Conservation (phyloP, 2,888 invertebrate species). For the Rhingia rostrata region DNA sequence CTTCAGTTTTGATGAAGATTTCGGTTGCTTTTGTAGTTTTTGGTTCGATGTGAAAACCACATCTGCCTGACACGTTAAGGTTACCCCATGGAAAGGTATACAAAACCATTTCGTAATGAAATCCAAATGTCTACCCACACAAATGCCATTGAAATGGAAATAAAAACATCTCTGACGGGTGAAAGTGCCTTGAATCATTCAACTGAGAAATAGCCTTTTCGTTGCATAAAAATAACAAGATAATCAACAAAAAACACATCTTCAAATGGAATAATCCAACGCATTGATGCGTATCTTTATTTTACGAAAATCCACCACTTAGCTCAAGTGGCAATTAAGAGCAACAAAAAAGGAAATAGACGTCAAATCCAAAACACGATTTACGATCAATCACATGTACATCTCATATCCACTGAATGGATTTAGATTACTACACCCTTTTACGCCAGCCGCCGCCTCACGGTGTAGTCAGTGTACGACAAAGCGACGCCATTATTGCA, state of each 20-base stretch:
- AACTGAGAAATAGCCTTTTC: slow-evolving; percentile 33
- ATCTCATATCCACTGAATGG: slow-evolving; percentile 3
- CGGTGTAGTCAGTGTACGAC: too few species aligned
- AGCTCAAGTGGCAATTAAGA: slow-evolving; percentile 30
- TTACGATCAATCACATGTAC: slow-evolving; percentile 43
- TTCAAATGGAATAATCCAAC: slow-evolving; percentile 36
- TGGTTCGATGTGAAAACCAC: too few species aligned
- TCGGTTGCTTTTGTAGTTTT: too few species aligned
- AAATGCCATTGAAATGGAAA: background rate
- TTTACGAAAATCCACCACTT: slow-evolving; percentile 14
- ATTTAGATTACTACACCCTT: background rate
- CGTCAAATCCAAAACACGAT: slow-evolving; percentile 8
- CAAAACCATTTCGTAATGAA: background rate
- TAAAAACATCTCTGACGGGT: slow-evolving; percentile 23
- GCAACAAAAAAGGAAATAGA: slow-evolving; percentile 1
- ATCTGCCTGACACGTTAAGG: too few species aligned
- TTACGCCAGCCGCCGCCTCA: too few species aligned
- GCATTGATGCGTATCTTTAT: slow-evolving; percentile 34
- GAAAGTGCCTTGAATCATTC: slow-evolving; percentile 40
- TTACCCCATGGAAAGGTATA: too few species aligned
- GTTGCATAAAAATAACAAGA: slow-evolving; percentile 23
- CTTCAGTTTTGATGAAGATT: too few species aligned
- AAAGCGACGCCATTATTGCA: slow-evolving; percentile 37
- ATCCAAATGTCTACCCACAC: slow-evolving; percentile 8
- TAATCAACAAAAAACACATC: background rate